Evolutionary conservation across 2,113 vertebrate genomes (phyloP), one percentile per base, ranked within the genome.

Genomic region (Fregata magnificens): DNA sequence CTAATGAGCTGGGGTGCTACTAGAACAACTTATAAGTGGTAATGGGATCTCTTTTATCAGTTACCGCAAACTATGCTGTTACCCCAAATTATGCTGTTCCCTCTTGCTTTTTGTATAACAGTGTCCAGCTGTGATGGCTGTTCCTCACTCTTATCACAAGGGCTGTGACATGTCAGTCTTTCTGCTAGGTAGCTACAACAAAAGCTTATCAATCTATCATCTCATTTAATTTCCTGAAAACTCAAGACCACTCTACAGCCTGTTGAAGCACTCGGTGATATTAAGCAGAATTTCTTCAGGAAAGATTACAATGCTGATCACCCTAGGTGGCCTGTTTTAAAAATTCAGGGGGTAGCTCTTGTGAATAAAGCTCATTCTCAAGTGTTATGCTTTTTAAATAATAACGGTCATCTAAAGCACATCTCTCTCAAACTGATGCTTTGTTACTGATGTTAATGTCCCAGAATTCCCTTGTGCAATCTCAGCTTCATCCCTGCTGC

Each of bases 121-220:
- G 10, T 18, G 20, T 65, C 44, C 82, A 52, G 12, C 52, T 52
- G 28, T 0, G 0, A 44, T n/a, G 32, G 19, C 10, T 53, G 22
- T 26, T 45, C 19, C 15, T 86, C 34, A 40, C 11, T 81, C 38
- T 63, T 74, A 76, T 28, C 52, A 78, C 47, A 86, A 86, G 20
- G 24, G 15, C 17, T 82, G 49, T 34, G 65, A 78, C 12, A 22
- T 20, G 32, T 14, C 45, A 62, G 28, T 52, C 32, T 47, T 83
- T 91, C n/a, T 71, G 24, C 12, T 18, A 67, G 12, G 4, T 32
- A 65, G 34, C 22, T 40, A 31, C 36, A 65, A 61, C n/a, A 61
- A 83, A 61, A 45, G 3, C 5, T 36, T 59, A 76, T 26, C 28
- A 67, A 47, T 53, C n/a, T n/a, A n/a, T n/a, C n/a, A n/a, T n/a